A percentile compares a stretch with the other conserved stretches of the same genome.
Evolutionary conservation across 2,797 vertebrate species (phyloP).

Genomic region (Glossophaga mutica): DNA sequence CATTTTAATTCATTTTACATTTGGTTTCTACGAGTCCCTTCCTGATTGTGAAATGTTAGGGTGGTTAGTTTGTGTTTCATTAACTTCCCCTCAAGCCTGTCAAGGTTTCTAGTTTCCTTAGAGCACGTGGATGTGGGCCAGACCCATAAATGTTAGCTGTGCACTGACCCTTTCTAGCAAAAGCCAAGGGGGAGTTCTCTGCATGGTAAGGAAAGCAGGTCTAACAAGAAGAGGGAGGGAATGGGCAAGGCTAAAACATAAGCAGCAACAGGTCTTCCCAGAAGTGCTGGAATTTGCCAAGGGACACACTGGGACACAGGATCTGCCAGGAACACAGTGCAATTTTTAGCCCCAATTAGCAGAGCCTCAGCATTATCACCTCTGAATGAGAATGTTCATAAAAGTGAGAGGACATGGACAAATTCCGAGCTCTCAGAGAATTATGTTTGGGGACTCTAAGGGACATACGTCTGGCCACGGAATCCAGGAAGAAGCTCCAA

Average conservation of each 20-base stretch:
- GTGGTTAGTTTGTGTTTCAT: background rate
- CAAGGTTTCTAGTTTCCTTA: background rate
- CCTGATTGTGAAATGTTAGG: background rate
- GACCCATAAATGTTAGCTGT: background rate
- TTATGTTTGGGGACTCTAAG: background rate
- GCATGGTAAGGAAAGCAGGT: background rate
- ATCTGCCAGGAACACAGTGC: background rate
- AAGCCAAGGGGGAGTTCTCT: background rate
- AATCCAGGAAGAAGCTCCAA: background rate
- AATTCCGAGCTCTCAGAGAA: background rate
- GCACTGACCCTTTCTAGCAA: background rate
- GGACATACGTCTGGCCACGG: background rate
- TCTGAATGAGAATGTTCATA: background rate
- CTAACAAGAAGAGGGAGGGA: background rate
- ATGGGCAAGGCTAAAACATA: background rate
- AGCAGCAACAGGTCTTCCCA: background rate
- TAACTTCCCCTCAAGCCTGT: background rate
- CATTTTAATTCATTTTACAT: constrained; percentile 17
- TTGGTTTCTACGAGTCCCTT: background rate
- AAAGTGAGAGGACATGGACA: background rate
- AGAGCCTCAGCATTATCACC: background rate
- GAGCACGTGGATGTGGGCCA: background rate
- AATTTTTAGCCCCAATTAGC: background rate
- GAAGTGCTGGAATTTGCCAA: background rate
- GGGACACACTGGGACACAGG: background rate